These are phyloP conservation scores for Schrankia costaestrigalis DNA, from an alignment of 2,888 invertebrate genomes.

Conservation along the genomic window DNA sequence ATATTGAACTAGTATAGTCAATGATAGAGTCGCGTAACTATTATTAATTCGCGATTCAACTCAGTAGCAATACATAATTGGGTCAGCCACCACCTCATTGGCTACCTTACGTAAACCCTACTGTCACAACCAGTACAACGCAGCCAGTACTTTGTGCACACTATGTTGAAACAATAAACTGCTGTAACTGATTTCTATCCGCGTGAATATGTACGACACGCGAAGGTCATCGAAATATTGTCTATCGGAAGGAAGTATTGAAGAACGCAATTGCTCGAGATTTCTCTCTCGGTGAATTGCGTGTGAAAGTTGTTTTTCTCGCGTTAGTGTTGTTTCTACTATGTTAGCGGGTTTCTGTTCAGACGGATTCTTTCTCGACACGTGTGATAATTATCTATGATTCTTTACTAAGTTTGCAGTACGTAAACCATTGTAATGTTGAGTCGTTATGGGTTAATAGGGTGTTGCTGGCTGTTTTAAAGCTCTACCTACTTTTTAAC, in stretches of 20 bases:
- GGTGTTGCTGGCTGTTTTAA: too few relatives aligned
- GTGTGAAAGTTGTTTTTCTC: slow-evolving; percentile 75
- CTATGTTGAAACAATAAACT: slow-evolving; percentile 54
- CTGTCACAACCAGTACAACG: slow-evolving; percentile 57
- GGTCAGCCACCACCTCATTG: slow-evolving; percentile 54
- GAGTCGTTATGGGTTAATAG: too few relatives aligned
- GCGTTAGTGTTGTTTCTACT: slow-evolving; percentile 36
- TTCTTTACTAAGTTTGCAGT: too few relatives aligned
- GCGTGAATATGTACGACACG: slow-evolving; percentile 32
- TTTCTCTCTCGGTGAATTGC: slow-evolving; percentile 59
- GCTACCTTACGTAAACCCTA: slow-evolving; percentile 66
- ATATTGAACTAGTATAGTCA: too few relatives aligned
- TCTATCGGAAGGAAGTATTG: slow-evolving; percentile 57
- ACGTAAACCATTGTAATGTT: too few relatives aligned
- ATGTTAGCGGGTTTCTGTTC: slow-evolving; percentile 20
- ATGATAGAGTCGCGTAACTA: too few relatives aligned
- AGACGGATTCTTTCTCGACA: not conserved
- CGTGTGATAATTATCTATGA: not conserved
- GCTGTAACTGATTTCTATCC: slow-evolving; percentile 42
- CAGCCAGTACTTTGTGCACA: slow-evolving; percentile 34
- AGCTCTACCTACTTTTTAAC: too few relatives aligned
- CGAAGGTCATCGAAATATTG: slow-evolving; percentile 41
- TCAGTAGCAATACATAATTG: slow-evolving; percentile 52
- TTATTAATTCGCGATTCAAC: slow-evolving; percentile 10
- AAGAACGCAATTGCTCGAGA: slow-evolving; percentile 38